Percentiles rank a stretch among this genome's conserved stretches.
Evolutionary conservation across 1,140 invertebrate species (phyloP).

Genomic region (Phortica variegata): DNA sequence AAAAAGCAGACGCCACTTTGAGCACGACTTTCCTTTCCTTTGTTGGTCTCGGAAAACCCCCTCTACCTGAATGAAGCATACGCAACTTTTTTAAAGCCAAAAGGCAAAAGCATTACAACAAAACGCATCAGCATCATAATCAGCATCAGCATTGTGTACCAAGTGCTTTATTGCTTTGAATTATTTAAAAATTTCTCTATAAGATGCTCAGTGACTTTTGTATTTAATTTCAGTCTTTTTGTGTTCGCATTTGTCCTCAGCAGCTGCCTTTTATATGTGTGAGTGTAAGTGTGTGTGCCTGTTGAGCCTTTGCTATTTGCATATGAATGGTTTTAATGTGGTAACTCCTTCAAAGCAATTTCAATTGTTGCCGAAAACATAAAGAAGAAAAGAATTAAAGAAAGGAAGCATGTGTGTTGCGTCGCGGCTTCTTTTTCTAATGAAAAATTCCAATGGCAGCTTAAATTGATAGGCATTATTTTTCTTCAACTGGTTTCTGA

Average conservation of each 20-base stretch:
- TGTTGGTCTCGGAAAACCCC: too few species aligned
- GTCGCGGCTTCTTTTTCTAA: slow-evolving; percentile 26
- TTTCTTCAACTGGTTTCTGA: slow-evolving; percentile 43
- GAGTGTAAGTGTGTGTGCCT: slow-evolving; percentile 32
- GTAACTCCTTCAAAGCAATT: slow-evolving; percentile 39
- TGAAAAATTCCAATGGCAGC: slow-evolving; percentile 53
- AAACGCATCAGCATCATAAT: not conserved
- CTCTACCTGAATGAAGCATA: too few species aligned
- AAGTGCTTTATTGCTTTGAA: too few species aligned
- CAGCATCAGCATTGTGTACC: too few species aligned
- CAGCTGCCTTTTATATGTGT: slow-evolving; percentile 9
- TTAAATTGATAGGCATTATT: slow-evolving; percentile 51
- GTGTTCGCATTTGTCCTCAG: slow-evolving; percentile 25
- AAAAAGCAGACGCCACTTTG: slow-evolving; percentile 37
- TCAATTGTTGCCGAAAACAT: slow-evolving; percentile 2
- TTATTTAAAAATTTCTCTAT: too few species aligned
- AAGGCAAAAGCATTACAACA: too few species aligned
- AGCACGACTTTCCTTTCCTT: too few species aligned
- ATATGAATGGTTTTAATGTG: slow-evolving; percentile 53
- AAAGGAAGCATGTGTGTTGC: not conserved
- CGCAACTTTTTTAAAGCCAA: too few species aligned
- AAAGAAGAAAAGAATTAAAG: not conserved
- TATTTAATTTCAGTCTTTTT: too few species aligned
- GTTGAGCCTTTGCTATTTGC: slow-evolving; percentile 48
- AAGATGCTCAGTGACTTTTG: slow-evolving; percentile 17